Percentiles rank a stretch among this genome's conserved stretches.
Conservation (phyloP, 1,140 invertebrate species). For the Procambarus clarkii region DNA sequence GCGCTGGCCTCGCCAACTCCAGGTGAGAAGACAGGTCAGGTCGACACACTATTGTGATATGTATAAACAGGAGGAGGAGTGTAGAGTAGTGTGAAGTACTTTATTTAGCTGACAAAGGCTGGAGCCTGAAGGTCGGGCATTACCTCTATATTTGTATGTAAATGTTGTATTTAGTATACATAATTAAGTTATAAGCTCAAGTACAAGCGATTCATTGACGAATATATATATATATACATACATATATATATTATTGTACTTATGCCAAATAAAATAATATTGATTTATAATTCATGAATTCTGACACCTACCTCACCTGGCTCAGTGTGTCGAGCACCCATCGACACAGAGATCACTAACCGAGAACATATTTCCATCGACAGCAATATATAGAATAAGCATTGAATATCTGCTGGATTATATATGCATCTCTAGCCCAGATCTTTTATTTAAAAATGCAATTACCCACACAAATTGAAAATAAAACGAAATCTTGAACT, state of each 20-base stretch:
- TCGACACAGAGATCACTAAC: too few relatives aligned
- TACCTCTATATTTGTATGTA: slow-evolving; percentile 57
- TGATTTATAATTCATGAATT: slow-evolving; percentile 34
- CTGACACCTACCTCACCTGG: background rate
- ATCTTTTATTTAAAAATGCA: too few relatives aligned
- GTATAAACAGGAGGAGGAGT: slow-evolving; percentile 33
- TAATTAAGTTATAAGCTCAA: slow-evolving; percentile 55
- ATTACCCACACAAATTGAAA: too few relatives aligned
- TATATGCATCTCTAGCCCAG: too few relatives aligned
- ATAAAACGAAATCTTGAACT: too few relatives aligned
- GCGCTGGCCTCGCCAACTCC: background rate
- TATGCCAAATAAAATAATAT: slow-evolving; percentile 62
- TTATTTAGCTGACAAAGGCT: slow-evolving; percentile 26
- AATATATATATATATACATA: background rate
- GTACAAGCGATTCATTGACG: slow-evolving; percentile 47
- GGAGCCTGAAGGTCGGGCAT: slow-evolving; percentile 50
- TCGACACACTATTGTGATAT: slow-evolving; percentile 53
- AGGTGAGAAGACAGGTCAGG: background rate
- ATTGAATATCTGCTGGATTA: too few relatives aligned
- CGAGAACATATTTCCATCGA: too few relatives aligned
- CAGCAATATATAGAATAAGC: too few relatives aligned
- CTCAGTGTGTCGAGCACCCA: too few relatives aligned
- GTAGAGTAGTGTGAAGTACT: slow-evolving; percentile 16
- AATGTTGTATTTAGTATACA: slow-evolving; percentile 61
- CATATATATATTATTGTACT: slow-evolving; percentile 23